Base-by-base conservation (phyloP, 1,140 invertebrate species). In the Chymomyza costata region DNA sequence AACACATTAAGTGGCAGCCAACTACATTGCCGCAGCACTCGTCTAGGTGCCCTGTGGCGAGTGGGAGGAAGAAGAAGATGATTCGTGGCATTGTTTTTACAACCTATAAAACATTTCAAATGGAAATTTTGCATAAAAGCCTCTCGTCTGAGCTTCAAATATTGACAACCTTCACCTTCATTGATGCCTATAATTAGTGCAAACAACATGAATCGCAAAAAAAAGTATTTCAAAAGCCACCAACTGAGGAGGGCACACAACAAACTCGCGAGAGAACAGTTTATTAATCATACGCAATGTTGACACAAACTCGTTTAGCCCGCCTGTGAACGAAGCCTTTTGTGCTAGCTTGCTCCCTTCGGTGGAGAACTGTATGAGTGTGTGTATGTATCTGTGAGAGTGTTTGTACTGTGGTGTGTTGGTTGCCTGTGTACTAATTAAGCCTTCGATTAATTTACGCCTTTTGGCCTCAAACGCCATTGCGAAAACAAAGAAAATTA, bases 81-180 rank as follows among this genome's bases (percentile, higher is more conserved):
- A 19, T 37, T 21, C 14, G 11, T 0, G 13, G 16, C 44, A 71
- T 70, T 71, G 68, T 71, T 69, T 53, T 52, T 39, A 19, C 68
- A 71, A 62, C 66, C 62, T 73, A 73, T 52, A 63, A 76, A 62
- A 62, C 57, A 74, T 68, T 70, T 58, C 55, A 65, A 74, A 67
- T 68, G 70, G 53, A 65, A 76, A 52, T 65, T 53, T 43, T 38
- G 39, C 39, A 38, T 25, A 49, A 44, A 60, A 58, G 60, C 53
- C 11, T 37, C 43, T 35, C 50, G 28, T 11, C 38, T 35, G 40
- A 31, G 57, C 53, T 21, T 53, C 30, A 56, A 70, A 65, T 80
- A 80, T 80, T 80, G 74, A 65, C 64, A 80, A 80, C 73, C 73
- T 80, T 80, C 73, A 80, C 73, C 73, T 80, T 80, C 73, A 80